phyloP scores from a whole-genome alignment of 1,140 invertebrate genomes.

The Leptinotarsa texana region DNA sequence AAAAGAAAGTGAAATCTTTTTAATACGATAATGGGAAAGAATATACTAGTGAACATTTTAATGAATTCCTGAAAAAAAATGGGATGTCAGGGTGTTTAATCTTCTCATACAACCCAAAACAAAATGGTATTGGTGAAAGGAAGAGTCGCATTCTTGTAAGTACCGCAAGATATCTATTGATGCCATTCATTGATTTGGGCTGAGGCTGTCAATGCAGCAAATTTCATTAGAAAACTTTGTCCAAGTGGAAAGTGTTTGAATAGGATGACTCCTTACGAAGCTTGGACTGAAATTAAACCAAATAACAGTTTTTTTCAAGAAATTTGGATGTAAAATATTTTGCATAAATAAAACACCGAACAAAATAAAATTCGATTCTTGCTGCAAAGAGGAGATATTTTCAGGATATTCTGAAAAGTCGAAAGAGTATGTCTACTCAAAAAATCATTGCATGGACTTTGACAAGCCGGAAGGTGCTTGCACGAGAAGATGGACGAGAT shows the following conservation, averaged over 20 bases:
- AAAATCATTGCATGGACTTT: not conserved
- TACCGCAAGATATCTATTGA: not conserved
- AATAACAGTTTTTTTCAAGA: not conserved
- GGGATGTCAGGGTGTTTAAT: not conserved
- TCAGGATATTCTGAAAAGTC: not conserved
- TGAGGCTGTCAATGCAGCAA: not conserved
- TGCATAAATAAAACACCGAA: not conserved
- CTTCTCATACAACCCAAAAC: not conserved
- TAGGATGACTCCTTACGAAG: not conserved
- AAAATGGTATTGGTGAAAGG: not conserved
- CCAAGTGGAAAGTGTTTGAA: not conserved
- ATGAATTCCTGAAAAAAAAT: not conserved
- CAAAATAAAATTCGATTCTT: not conserved
- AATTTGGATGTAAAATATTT: not conserved
- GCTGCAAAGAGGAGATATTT: not conserved
- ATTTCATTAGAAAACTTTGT: not conserved
- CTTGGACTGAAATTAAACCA: not conserved
- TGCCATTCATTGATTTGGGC: not conserved
- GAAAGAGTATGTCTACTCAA: not conserved
- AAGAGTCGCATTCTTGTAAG: not conserved
- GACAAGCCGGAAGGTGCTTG: not conserved
- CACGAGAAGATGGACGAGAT: not conserved
- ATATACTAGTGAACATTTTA: not conserved
- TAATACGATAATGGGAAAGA: not conserved
- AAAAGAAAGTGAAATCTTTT: not conserved